These are phyloP conservation scores for Centropristis striata DNA, from an alignment of 2,113 vertebrate genomes.

Conservation along the genomic window DNA sequence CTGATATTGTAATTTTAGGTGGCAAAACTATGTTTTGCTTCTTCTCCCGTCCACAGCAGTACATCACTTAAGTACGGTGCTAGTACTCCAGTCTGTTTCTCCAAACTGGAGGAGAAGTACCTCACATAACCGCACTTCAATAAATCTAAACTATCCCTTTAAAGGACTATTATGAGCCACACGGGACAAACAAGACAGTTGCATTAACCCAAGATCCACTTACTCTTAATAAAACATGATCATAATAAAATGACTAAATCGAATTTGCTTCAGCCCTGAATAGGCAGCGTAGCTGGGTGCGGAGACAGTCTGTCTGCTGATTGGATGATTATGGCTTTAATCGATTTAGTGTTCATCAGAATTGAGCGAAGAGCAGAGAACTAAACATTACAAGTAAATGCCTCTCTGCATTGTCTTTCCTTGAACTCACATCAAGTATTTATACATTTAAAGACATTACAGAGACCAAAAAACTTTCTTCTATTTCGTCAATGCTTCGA, in stretches of 20 bases:
- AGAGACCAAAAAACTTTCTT: not conserved
- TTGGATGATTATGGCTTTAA: slow-evolving; percentile 24
- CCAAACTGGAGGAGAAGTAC: too few species aligned
- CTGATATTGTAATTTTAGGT: too few species aligned
- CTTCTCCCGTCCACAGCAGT: too few species aligned
- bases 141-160: too few species aligned
- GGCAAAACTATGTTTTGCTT: too few species aligned
- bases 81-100: too few species aligned
- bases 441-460: not conserved
- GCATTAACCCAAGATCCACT: not conserved
- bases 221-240: slow-evolving; percentile 3
- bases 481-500: not conserved
- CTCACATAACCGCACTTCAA: too few species aligned
- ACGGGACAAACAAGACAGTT: not conserved
- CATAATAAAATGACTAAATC: slow-evolving; percentile 20
- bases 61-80: too few species aligned
- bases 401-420: not conserved
- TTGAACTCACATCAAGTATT: slow-evolving; percentile 11
- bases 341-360: slow-evolving; percentile 36
- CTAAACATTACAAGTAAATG: slow-evolving; percentile 16
- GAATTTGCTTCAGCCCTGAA: not conserved
- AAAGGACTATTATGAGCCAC: not conserved
- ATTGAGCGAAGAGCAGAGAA: slow-evolving; percentile 21
- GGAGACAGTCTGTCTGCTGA: slow-evolving; percentile 42
- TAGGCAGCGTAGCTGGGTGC: not conserved